phyloP scores from a whole-genome alignment of 1,140 invertebrate genomes.

The Bombus pascuorum region DNA sequence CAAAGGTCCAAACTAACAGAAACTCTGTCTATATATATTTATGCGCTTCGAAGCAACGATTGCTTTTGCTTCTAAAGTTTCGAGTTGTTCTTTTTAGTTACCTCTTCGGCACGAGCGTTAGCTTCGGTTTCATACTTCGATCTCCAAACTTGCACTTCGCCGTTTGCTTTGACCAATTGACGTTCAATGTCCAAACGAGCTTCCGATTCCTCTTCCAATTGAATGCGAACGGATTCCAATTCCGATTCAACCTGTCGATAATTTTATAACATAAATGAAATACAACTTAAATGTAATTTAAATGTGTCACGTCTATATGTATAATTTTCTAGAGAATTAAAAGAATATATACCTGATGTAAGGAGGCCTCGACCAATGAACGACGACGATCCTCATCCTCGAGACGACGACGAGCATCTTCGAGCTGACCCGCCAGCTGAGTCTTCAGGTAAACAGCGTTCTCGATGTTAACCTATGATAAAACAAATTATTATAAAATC shows the following conservation, averaged over 20 bases:
- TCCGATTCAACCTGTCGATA: conserved; percentile 91
- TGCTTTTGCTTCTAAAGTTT: too few relatives aligned
- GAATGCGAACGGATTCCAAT: conserved; percentile 94
- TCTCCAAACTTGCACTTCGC: conserved; percentile 93
- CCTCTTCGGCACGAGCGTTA: conserved; percentile 94
- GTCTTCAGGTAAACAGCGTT: conserved; percentile 94
- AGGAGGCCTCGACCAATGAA: conserved; percentile 91
- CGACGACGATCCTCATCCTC: conserved; percentile 98
- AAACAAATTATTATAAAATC: neutral
- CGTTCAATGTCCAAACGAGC: conserved; percentile 96
- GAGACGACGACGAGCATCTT: conserved; percentile 95
- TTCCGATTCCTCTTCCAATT: conserved; percentile 97
- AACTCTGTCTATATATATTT: neutral
- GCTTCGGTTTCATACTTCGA: conserved; percentile 96
- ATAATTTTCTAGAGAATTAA: neutral
- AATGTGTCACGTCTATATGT: neutral
- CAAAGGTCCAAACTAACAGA: neutral
- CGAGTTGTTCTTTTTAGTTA: conserved; percentile 72
- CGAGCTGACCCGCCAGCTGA: conserved; percentile 93
- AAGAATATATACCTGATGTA: conserved; percentile 87
- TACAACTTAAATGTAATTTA: neutral
- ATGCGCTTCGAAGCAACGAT: neutral
- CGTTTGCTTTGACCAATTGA: conserved; percentile 95
- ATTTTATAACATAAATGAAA: neutral
- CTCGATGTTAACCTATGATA: conserved; percentile 91